Evolutionary conservation across 2,113 vertebrate species (phyloP).

Genomic region (Athene cunicularia): DNA sequence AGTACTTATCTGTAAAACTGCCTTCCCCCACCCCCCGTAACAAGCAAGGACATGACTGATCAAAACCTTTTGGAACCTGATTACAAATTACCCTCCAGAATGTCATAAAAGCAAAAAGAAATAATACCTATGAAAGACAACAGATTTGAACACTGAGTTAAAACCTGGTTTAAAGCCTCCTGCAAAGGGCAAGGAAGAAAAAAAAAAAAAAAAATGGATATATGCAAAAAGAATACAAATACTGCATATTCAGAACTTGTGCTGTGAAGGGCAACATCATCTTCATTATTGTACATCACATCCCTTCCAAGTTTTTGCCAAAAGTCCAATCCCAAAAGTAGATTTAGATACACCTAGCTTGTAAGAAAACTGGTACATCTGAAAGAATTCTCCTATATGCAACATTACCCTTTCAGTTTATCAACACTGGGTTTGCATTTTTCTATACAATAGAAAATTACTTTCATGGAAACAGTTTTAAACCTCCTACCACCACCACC

Average conservation of each 20-base stretch:
- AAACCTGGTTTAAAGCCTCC: neutral
- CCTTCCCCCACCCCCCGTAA: neutral
- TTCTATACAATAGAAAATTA: neutral
- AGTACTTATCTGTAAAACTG: neutral
- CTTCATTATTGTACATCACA: neutral
- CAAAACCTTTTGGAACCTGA: neutral
- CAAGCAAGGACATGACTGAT: neutral
- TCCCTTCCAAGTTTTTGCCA: neutral
- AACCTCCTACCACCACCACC: neutral
- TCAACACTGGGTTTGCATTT: neutral
- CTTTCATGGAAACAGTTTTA: neutral
- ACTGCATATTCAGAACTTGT: neutral
- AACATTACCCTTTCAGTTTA: neutral
- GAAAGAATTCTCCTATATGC: neutral
- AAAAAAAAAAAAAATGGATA: neutral
- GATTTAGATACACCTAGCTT: neutral
- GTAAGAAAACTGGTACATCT: neutral
- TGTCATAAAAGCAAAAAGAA: neutral
- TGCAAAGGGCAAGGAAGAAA: neutral
- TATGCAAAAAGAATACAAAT: neutral
- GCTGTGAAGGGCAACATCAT: neutral
- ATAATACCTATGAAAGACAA: neutral
- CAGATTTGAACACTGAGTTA: neutral
- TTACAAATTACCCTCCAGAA: neutral
- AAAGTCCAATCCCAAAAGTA: neutral